phyloP scores from a whole-genome alignment of 2,888 invertebrate species.

The Aporophyla lueneburgensis region DNA sequence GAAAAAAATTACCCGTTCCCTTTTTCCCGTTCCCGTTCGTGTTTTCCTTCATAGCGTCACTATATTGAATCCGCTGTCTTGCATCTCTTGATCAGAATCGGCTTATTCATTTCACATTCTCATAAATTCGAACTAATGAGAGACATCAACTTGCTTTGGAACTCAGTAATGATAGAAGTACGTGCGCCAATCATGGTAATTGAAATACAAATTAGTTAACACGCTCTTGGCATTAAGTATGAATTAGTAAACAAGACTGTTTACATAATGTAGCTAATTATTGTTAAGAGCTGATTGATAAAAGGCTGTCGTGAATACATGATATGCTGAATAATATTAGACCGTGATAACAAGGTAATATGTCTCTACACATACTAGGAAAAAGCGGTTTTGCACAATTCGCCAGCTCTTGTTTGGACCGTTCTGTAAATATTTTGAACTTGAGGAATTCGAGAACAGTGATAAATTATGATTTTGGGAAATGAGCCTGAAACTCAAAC shows the following conservation, averaged over 20 bases:
- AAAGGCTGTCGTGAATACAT: constrained; percentile 18
- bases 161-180: constrained; percentile 21
- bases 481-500: too few species aligned
- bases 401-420: too few species aligned
- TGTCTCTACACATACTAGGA: background rate
- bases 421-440: too few species aligned
- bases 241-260: constrained; percentile 54
- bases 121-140: constrained; percentile 7
- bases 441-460: too few species aligned
- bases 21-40: too few species aligned
- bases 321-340: background rate
- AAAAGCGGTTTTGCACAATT: background rate
- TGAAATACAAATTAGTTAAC: constrained; percentile 63
- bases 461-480: too few species aligned
- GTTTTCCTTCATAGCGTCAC: background rate
- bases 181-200: constrained; percentile 53
- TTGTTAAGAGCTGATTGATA: constrained; percentile 33
- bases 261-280: constrained; percentile 50
- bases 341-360: background rate
- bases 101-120: background rate
- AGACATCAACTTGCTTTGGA: background rate
- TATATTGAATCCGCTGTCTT: background rate
- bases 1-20: background rate
- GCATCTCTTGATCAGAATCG: background rate
- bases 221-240: constrained; percentile 52